phyloP scores from a whole-genome alignment of 53 echinoderm and acorn worm genomes.

The Apostichopus leukothele region DNA sequence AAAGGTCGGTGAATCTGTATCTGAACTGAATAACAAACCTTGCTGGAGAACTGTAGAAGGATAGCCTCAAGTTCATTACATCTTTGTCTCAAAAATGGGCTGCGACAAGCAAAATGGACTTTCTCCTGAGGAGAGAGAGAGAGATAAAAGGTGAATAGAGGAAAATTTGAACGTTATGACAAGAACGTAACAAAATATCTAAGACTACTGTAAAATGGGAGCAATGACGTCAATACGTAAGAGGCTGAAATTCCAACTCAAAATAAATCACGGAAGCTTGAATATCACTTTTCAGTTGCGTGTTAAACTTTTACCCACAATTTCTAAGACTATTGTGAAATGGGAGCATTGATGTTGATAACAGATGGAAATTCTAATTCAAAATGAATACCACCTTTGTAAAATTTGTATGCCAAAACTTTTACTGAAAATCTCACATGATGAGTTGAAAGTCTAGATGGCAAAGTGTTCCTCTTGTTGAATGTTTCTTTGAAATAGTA shows the following conservation, averaged over 20 bases:
- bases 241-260: too few relatives aligned
- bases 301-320: not conserved
- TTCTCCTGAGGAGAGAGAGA: conserved; percentile 40
- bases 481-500: too few relatives aligned
- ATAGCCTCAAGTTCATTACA: conserved; percentile 71
- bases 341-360: not conserved
- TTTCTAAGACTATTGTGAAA: not conserved
- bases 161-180: not conserved
- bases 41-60: conserved; percentile 61
- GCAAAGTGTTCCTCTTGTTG: too few relatives aligned
- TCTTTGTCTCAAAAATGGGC: conserved; percentile 60
- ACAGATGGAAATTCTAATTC: not conserved
- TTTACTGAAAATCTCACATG: too few relatives aligned
- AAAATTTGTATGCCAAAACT: too few relatives aligned
- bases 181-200: not conserved
- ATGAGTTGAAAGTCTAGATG: too few relatives aligned
- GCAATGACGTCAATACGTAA: too few relatives aligned
- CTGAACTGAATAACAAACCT: conserved; percentile 51
- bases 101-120: conserved; percentile 50
- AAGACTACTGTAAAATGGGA: not conserved
- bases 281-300: not conserved
- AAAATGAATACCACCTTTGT: not conserved
- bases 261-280: too few relatives aligned
- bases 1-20: not conserved
- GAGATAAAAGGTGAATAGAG: not conserved